phyloP scores from a whole-genome alignment of 2,797 vertebrate genomes.

The Allochrocebus solatus region DNA sequence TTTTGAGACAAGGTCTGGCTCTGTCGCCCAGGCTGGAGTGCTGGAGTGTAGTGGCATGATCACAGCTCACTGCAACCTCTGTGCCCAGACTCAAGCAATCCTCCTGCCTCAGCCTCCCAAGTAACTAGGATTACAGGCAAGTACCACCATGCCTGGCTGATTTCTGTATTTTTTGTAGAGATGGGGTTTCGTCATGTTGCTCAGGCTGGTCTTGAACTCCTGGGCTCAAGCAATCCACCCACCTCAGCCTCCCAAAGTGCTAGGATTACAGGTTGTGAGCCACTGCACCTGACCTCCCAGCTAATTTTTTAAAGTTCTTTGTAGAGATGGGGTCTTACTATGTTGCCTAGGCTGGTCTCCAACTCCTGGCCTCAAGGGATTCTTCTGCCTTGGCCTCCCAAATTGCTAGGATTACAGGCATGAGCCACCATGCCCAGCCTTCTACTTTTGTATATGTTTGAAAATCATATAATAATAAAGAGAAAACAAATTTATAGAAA shows the following conservation, averaged over 20 bases:
- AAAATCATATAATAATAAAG: background rate
- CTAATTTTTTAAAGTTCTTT: background rate
- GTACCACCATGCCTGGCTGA: background rate
- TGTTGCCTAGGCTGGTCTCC: background rate
- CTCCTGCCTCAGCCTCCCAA: background rate
- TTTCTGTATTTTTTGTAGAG: background rate
- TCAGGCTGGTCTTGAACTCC: background rate
- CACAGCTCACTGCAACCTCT: no score
- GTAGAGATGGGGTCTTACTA: background rate
- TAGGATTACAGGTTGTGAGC: background rate
- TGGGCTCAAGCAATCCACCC: background rate
- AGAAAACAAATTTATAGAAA: background rate
- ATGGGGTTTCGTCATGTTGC: background rate
- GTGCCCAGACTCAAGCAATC: background rate
- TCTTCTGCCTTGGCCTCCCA: background rate
- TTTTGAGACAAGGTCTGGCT: no score
- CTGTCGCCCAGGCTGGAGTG: no score
- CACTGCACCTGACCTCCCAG: background rate
- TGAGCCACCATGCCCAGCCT: no score
- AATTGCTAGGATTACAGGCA: background rate
- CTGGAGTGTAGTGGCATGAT: no score
- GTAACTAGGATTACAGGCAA: background rate
- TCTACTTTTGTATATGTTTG: background rate
- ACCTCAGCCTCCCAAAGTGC: background rate
- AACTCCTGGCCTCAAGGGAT: background rate